Evolutionary conservation across 2,113 vertebrate species (phyloP), one percentile per base, ranked within the genome.

Genomic region (Sceloporus undulatus): DNA sequence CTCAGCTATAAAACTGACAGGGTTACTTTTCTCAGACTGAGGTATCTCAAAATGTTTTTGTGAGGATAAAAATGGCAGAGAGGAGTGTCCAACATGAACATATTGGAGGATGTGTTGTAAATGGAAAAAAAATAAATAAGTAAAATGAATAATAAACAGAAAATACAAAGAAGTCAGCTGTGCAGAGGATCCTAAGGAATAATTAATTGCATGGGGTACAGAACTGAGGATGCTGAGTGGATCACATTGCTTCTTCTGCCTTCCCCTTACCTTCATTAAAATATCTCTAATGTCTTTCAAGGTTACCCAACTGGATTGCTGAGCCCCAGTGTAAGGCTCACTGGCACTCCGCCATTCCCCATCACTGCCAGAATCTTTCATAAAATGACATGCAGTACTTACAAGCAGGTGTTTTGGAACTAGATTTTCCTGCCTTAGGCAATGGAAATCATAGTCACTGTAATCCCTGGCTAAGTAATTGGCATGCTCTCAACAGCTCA

Each of bases 271-370:
- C n/a, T 56, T 62, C 19, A 18, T 52, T 18, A 71, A 83, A 82
- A 65, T 3, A 0, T 0, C 11, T 81, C 83, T 48, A 54, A 82
- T 0, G 4, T 81, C 38, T 82, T 79, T 91, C 88, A 48, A 8
- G 40, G 4, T 66, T 66, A 25, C 13, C 59, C 70, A 14, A 38
- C 40, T 66, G 6, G 62, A 70, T 0, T 0, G 19, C 66, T 87
- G 54, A 71, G 75, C 1, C 1, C 65, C 1, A 29, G 84, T 0
- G 0, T 6, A 82, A 75, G 34, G 0, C 0, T 70, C 19, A n/a
- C 80, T 83, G 42, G 0, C 11, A 74, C 29, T 79, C 21, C 0
- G 0, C 83, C 83, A 52, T 62, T 78, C 88, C 85, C 88, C 90
- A 86, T 68, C 62, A 34, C 59, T n/a, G 38, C 0, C 10, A 0